These are phyloP conservation scores for Spodoptera littoralis DNA, from an alignment of 2,888 invertebrate genomes.

Conservation along the genomic window DNA sequence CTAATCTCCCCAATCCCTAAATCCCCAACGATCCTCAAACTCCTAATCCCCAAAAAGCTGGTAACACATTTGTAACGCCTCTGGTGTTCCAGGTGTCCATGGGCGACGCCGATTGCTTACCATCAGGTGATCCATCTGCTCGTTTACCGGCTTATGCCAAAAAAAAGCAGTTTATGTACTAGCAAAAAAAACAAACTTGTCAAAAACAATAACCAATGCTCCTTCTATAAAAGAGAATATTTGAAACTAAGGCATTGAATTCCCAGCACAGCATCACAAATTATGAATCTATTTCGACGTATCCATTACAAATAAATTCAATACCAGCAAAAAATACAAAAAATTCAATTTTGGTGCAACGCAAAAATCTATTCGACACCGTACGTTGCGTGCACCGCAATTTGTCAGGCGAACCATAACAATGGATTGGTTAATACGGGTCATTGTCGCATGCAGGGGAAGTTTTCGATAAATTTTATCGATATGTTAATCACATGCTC, in stretches of 20 bases:
- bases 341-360: conserved; percentile 42
- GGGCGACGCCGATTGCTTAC: too few species aligned
- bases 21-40: too few species aligned
- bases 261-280: conserved; percentile 14
- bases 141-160: too few species aligned
- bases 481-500: conserved; percentile 67
- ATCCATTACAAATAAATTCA: conserved; percentile 47
- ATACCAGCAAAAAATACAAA: conserved; percentile 38
- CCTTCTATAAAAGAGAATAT: too few species aligned
- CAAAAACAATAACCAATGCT: too few species aligned
- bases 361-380: conserved; percentile 48
- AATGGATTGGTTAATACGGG: conserved; percentile 62
- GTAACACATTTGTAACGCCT: too few species aligned
- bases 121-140: too few species aligned
- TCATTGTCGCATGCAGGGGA: conserved; percentile 62
- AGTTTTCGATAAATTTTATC: conserved; percentile 65
- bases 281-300: conserved; percentile 18
- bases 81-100: too few species aligned
- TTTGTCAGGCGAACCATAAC: conserved; percentile 54
- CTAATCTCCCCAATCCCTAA: too few species aligned
- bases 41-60: too few species aligned
- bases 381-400: conserved; percentile 38
- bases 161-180: too few species aligned
- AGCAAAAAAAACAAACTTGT: too few species aligned
- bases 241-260: neutral